Conservation (phyloP, 2,797 vertebrate species). For the Telmatherina bonti region DNA sequence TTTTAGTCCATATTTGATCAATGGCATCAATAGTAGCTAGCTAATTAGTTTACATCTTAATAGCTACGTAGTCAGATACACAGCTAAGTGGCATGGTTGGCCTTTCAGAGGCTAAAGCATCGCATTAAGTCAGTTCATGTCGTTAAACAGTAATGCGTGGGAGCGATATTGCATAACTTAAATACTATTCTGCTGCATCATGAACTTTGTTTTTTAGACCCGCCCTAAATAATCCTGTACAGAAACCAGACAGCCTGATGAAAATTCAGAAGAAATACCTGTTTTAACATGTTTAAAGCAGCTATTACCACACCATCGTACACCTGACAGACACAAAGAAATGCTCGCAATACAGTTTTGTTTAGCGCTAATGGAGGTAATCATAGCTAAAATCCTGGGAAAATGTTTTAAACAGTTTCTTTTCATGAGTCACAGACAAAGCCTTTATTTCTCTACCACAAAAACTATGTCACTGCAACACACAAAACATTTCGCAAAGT, state of each 20-base stretch:
- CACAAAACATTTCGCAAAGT: not conserved
- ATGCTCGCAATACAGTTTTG: not conserved
- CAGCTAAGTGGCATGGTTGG: not conserved
- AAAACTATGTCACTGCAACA: slow-evolving; percentile 1
- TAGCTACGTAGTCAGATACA: not conserved
- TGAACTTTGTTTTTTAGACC: not conserved
- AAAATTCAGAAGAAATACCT: not conserved
- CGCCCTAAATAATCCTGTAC: not conserved
- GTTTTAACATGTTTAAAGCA: not conserved
- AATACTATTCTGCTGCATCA: not conserved
- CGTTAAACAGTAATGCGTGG: not conserved
- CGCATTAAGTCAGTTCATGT: not conserved
- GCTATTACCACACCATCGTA: not conserved
- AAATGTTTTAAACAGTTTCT: slow-evolving; percentile 9
- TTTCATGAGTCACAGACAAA: slow-evolving; percentile 35
- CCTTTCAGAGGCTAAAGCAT: not conserved
- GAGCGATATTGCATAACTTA: not conserved
- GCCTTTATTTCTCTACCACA: not conserved
- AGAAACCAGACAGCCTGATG: not conserved
- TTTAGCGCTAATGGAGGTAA: not conserved
- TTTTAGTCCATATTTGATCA: not conserved
- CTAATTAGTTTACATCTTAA: not conserved
- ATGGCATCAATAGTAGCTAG: not conserved
- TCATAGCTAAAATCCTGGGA: not conserved
- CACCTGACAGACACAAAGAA: slow-evolving; percentile 4